Evolutionary conservation across 2,113 vertebrate species (phyloP).

Genomic region (Coptodon bakossiorum): DNA sequence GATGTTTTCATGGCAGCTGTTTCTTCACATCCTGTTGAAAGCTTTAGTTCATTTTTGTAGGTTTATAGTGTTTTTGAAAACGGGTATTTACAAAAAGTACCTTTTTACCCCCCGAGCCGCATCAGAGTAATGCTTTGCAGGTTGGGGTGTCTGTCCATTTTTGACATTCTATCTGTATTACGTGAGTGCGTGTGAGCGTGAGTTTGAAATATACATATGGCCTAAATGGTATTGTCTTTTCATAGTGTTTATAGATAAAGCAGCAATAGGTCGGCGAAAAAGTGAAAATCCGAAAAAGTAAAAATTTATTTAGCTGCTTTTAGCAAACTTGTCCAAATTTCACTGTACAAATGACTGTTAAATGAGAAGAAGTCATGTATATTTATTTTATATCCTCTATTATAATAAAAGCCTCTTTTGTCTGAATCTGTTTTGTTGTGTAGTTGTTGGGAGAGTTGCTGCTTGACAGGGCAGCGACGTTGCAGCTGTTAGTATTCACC

Average conservation of each 20-base stretch:
- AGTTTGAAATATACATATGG: constrained; percentile 63
- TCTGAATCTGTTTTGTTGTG: constrained; percentile 56
- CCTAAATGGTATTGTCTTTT: constrained; percentile 53
- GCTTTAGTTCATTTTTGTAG: not conserved
- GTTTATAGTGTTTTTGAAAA: not conserved
- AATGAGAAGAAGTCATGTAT: constrained; percentile 78
- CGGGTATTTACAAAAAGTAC: not conserved
- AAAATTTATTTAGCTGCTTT: constrained; percentile 67
- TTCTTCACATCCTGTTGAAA: not conserved
- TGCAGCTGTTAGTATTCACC: not conserved
- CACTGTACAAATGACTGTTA: constrained; percentile 87
- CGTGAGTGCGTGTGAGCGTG: constrained; percentile 14
- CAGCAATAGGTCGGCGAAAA: constrained; percentile 38
- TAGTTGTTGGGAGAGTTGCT: not conserved
- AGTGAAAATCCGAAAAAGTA: constrained; percentile 12
- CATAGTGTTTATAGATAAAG: constrained; percentile 49
- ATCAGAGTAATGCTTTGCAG: constrained; percentile 16
- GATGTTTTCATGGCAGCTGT: not conserved
- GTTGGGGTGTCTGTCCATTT: constrained; percentile 65
- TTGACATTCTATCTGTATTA: constrained; percentile 27
- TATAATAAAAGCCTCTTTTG: constrained; percentile 88
- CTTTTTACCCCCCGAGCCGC: not conserved
- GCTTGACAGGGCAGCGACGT: not conserved
- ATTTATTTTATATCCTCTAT: constrained; percentile 91
- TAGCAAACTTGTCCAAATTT: constrained; percentile 71